Conservation (phyloP, 2,797 vertebrate species). For the Astyanax mexicanus region DNA sequence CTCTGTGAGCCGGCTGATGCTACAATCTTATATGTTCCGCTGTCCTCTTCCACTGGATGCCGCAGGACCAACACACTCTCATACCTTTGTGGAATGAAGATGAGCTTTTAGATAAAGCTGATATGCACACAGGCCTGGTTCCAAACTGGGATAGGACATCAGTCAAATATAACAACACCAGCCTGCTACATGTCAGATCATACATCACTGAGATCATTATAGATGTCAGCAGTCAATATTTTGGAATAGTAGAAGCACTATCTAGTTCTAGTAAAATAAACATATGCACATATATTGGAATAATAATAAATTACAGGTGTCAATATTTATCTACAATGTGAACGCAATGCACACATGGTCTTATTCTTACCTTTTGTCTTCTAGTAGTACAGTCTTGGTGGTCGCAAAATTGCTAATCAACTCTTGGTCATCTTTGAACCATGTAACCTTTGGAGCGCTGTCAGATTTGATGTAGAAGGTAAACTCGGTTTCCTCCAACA, state of each 20-base stretch:
- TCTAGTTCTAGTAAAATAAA: too few relatives aligned
- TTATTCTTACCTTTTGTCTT: constrained; percentile 69
- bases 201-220: too few relatives aligned
- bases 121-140: background rate
- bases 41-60: constrained; percentile 89
- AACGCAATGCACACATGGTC: background rate
- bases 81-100: constrained; percentile 78
- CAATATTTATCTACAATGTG: background rate
- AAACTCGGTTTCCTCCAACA: constrained; percentile 90
- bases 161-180: background rate
- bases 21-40: constrained; percentile 88
- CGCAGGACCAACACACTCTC: constrained; percentile 87
- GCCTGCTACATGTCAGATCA: background rate
- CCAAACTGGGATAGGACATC: background rate
- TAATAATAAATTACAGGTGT: background rate
- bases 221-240: too few relatives aligned
- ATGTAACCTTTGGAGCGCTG: constrained; percentile 86
- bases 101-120: background rate
- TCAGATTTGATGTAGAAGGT: constrained; percentile 87
- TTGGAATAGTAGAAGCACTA: too few relatives aligned
- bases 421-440: constrained; percentile 86
- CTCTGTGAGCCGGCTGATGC: constrained; percentile 79
- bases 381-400: constrained; percentile 66
- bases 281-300: background rate
- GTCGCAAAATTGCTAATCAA: constrained; percentile 67